Conservation (phyloP, 1,140 invertebrate genomes). For the Brachionus paranguensis region DNA sequence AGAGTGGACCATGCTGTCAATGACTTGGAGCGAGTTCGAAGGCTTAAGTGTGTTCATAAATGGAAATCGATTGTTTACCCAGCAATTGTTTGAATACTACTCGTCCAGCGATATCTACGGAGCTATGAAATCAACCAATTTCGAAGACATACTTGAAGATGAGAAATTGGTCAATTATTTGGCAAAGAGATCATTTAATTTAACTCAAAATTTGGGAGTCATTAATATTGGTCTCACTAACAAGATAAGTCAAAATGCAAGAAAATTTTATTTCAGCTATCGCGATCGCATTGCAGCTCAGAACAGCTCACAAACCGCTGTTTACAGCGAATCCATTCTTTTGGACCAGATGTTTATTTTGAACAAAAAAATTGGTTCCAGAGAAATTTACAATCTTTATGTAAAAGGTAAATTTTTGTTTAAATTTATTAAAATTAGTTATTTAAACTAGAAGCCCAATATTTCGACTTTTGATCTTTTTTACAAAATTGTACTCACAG, state of each 20-base stretch:
- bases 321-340: conserved; percentile 18
- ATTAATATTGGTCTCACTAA: conserved; percentile 20
- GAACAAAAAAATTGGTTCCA: neutral
- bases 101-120: neutral
- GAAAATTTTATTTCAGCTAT: neutral
- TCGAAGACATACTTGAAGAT: neutral
- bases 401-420: conserved; percentile 8
- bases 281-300: neutral
- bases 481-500: too few species aligned
- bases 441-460: neutral
- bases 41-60: conserved; percentile 16
- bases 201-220: neutral
- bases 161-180: neutral
- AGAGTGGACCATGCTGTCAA: conserved; percentile 22
- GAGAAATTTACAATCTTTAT: neutral
- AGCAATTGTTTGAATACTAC: conserved; percentile 28
- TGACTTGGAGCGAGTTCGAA: conserved; percentile 34
- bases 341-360: conserved; percentile 21
- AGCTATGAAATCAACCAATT: neutral
- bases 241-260: neutral
- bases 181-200: conserved; percentile 7
- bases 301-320: neutral
- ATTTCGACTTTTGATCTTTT: neutral
- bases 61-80: neutral
- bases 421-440: too few species aligned